Base-by-base conservation (phyloP, 2,888 invertebrate species). In the Mystacides longicornis region DNA sequence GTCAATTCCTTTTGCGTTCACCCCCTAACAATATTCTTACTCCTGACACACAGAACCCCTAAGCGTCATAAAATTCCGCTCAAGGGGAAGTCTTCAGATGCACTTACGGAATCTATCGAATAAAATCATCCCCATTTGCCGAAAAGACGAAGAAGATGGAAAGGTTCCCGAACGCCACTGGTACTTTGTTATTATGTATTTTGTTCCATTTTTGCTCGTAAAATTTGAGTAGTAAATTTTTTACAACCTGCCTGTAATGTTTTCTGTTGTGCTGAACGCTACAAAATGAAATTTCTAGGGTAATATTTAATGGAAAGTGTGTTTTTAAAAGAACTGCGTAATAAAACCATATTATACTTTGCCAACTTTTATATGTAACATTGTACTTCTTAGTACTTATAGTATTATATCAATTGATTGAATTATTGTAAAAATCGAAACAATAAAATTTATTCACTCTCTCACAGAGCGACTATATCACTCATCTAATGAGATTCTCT, bases 1-100 rank as follows among this genome's bases (percentile, higher is more conserved):
- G 60, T 60, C 60, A 60, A 60, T 60, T 60, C 60, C 47, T 56
- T 54, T 50, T 45, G 48, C 53, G 57, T 56, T 52, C 51, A 46
- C 47, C 47, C 37, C 49, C 45, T 31, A 31, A 21, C 52, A 23
- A 23, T 18, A 27, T 33, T 33, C 14, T 22, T 22, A 23, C 49
- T 37, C 23, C 56, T 45, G 19, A 45, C 45, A 19, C 45, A 20
- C 45, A 7, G 9, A 45, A 45, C 45, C 45, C 45, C 45, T 11
- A 45, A 19, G 45, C 45, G 45, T 45, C 45, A 45, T 45, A 45
- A 45, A 45, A 45, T 21, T 52, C 50, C 37, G 56, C 50, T 33
- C 19, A 43, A 27, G 59, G 56, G 52, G 55, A 51, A 37, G 16
- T 54, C 55, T 56, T 50, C 59, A 47, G 52, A 45, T 59, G 59